A percentile compares a stretch with the other conserved stretches of the same genome.
phyloP scores from a whole-genome alignment of 2,888 invertebrate genomes.

The Drosophila merina region DNA sequence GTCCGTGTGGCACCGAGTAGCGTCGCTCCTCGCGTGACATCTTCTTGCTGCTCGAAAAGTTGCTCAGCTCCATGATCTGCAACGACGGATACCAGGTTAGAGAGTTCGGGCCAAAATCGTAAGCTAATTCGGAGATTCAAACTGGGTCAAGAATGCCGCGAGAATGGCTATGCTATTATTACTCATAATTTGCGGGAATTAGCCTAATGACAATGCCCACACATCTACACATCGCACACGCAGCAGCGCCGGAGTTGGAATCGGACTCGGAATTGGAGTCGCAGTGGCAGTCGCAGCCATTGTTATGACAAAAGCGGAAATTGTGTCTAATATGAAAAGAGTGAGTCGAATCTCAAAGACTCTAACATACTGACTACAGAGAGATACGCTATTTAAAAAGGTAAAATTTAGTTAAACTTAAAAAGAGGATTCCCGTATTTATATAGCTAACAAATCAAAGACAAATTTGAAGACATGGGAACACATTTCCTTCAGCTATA shows the following conservation, averaged over 20 bases:
- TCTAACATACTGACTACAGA: conserved; percentile 4
- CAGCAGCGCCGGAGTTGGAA: conserved; percentile 12
- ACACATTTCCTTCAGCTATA: neutral
- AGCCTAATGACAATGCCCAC: conserved; percentile 67
- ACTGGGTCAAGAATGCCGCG: conserved; percentile 74
- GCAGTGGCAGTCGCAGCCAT: conserved; percentile 24
- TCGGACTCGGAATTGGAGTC: conserved; percentile 18
- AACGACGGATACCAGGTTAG: conserved; percentile 54
- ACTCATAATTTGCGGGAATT: conserved; percentile 76
- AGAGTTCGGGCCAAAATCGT: conserved; percentile 54
- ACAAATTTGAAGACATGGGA: neutral
- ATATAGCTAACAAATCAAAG: no score
- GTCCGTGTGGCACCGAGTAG: conserved; percentile 94
- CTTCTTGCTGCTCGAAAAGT: conserved; percentile 82
- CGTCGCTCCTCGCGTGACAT: conserved; percentile 89
- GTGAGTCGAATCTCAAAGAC: conserved; percentile 16
- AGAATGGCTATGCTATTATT: conserved; percentile 57
- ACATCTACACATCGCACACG: conserved; percentile 32
- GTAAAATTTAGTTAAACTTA: neutral
- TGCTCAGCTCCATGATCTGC: conserved; percentile 83
- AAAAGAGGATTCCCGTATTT: no score
- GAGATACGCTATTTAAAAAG: neutral
- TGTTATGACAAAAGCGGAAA: conserved; percentile 35
- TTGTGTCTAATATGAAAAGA: conserved; percentile 21
- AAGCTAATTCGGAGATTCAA: conserved; percentile 59